Evolutionary conservation across 2,797 vertebrate species (phyloP), one percentile per base, ranked within the genome.

Genomic region (Semaprochilodus insignis): DNA sequence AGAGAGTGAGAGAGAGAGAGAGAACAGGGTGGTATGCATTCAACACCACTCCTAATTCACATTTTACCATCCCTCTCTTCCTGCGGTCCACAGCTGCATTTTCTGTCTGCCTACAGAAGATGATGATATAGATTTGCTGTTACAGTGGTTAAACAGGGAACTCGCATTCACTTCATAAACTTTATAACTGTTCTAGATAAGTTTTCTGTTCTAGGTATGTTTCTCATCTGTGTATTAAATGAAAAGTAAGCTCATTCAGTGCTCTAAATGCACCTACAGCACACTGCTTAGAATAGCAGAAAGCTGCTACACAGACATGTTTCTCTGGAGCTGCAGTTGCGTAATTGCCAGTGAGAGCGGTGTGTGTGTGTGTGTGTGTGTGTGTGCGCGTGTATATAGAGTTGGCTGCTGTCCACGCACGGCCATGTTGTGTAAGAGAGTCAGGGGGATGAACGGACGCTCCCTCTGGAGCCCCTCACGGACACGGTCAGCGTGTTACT

Each of bases 1-100:
- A 31, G 60, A 27, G 44, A 34, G 83, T 44, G 67, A 79, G 83
- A 85, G 81, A 74, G 77, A 86, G 71, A 71, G 74, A 80, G 72
- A 75, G 31, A 34, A 3, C 11, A 34, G 21, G 67, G 69, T 79
- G 74, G 75, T 78, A 85, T 63, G 16, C 59, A 77, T 81, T 54
- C 74, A 52, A 27, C 81, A 48, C 52, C 75, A n/a, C 60, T n/a
- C n/a, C 75, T 54, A 62, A 16, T 71, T 78, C 48, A 81, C 74
- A 80, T 71, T 48, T 17, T 21, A 72, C 75, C 81, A 65, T 66
- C 23, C 59, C 74, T 76, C 78, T 51, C 66, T 51, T 67, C 51
- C 31, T 21, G 62, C 57, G n/a, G 62, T 57, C 40, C 54, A 8
- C 21, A 52, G 16, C 17, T 69, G 66, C 66, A 69, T 25, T 25